Percentiles rank a stretch among this genome's conserved stretches.
Evolutionary conservation across 2,888 invertebrate species (phyloP).

Genomic region (Drosophila melanosoma): DNA sequence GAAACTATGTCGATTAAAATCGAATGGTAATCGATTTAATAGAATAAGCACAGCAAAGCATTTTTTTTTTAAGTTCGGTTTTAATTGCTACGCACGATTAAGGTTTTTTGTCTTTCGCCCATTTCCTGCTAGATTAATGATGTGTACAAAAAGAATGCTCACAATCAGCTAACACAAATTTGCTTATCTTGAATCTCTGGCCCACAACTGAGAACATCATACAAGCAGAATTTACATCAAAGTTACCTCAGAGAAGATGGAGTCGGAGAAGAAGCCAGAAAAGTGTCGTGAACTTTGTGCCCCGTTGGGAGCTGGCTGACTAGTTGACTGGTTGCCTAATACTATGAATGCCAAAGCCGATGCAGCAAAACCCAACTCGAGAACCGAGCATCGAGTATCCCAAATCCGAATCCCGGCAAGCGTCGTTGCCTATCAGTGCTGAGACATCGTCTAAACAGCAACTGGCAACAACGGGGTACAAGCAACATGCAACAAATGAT

Average conservation of each 20-base stretch:
- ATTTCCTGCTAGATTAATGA: constrained; percentile 62
- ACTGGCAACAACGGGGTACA: constrained; percentile 36
- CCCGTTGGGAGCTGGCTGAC: constrained; percentile 45
- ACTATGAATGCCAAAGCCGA: constrained; percentile 12
- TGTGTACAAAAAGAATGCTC: constrained; percentile 63
- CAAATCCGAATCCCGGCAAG: constrained; percentile 49
- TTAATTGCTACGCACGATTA: constrained; percentile 32
- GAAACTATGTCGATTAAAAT: constrained; percentile 41
- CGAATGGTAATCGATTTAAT: constrained; percentile 1
- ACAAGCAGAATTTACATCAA: constrained; percentile 65
- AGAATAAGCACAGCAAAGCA: constrained; percentile 28
- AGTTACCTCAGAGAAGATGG: neutral
- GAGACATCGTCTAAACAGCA: constrained; percentile 71
- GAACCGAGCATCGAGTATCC: constrained; percentile 2
- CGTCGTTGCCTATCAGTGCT: constrained; percentile 65
- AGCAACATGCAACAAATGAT: constrained; percentile 63
- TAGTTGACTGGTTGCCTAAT: constrained; percentile 34
- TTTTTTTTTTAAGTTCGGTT: neutral
- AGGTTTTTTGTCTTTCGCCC: constrained; percentile 24
- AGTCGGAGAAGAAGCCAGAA: constrained; percentile 12
- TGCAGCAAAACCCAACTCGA: constrained; percentile 46
- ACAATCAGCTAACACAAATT: constrained; percentile 71
- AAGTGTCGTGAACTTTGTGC: constrained; percentile 73
- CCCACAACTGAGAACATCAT: constrained; percentile 54
- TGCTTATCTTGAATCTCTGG: constrained; percentile 69